Evolutionary conservation across 2,888 invertebrate genomes (phyloP).

Genomic region (Camptogramma bilineatum): DNA sequence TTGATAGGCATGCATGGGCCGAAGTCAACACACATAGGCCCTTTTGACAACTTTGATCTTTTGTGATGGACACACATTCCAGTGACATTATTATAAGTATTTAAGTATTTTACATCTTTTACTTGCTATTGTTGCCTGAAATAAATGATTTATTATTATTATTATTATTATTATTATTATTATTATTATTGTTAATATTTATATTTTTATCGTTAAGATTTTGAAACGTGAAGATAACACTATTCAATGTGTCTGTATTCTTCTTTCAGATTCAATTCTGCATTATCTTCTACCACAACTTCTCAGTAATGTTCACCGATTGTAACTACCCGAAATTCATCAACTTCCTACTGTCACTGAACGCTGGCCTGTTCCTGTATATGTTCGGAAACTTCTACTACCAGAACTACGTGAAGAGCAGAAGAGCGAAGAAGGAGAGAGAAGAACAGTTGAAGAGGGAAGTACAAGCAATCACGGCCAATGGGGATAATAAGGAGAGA

Average conservation of each 20-base stretch:
- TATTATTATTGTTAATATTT: no score
- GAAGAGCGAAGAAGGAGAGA: conserved; percentile 33
- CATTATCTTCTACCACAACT: conserved; percentile 90
- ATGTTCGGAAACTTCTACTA: conserved; percentile 92
- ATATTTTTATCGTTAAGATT: no score
- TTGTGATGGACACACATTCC: no score
- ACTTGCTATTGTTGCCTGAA: no score
- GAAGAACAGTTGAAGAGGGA: conserved; percentile 27
- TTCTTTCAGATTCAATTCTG: conserved; percentile 88
- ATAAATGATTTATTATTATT: no score
- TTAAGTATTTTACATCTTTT: no score
- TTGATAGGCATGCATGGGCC: no score
- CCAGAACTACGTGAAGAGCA: conserved; percentile 84
- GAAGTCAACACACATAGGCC: no score
- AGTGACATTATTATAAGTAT: no score
- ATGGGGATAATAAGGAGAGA: conserved; percentile 66
- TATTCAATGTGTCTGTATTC: conserved; percentile 23
- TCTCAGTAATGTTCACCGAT: conserved; percentile 87
- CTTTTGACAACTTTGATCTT: no score
- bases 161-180: no score
- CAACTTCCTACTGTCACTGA: conserved; percentile 87
- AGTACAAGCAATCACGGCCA: conserved; percentile 41
- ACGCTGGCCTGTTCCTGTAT: conserved; percentile 90
- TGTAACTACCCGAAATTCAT: conserved; percentile 90
- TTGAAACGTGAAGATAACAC: no score